A percentile compares a stretch with the other conserved stretches of the same genome.
Conservation (phyloP, 2,113 vertebrate genomes). For the Rissa tridactyla region DNA sequence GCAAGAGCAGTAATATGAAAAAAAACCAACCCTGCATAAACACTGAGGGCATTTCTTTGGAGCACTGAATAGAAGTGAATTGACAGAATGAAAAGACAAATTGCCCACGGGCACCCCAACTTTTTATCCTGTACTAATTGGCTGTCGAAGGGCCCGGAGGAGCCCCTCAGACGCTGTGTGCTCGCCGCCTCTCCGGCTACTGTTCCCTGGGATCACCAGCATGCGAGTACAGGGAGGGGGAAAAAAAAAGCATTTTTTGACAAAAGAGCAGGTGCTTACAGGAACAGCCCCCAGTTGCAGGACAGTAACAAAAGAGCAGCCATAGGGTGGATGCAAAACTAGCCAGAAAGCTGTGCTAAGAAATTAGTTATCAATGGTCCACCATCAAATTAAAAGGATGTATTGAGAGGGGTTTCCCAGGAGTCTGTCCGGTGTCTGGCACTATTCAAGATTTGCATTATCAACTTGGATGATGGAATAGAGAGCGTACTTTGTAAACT, state of each 20-base stretch:
- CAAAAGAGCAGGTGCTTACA: constrained; percentile 24
- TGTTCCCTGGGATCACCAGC: neutral
- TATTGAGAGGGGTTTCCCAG: neutral
- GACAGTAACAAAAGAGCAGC: constrained; percentile 8
- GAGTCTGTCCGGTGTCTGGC: neutral
- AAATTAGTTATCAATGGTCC: constrained; percentile 1
- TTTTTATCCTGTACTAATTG: neutral
- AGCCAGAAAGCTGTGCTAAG: constrained; percentile 3
- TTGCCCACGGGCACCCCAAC: neutral
- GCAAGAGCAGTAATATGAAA: neutral
- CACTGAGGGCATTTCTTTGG: neutral
- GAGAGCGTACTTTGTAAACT: neutral
- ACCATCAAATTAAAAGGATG: neutral
- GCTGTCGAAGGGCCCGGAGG: neutral
- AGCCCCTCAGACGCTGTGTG: neutral
- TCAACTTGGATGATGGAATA: neutral
- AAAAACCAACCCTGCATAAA: neutral
- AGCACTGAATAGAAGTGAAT: neutral
- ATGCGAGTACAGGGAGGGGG: fast-evolving
- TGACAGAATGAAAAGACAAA: neutral
- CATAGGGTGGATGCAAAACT: constrained; percentile 4
- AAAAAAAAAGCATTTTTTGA: neutral
- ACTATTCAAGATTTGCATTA: constrained; percentile 12
- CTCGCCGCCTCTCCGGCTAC: neutral
- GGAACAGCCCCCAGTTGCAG: neutral